These are phyloP conservation scores for Ferrisia virgata DNA, from an alignment of 2,888 invertebrate species.

Conservation along the genomic window DNA sequence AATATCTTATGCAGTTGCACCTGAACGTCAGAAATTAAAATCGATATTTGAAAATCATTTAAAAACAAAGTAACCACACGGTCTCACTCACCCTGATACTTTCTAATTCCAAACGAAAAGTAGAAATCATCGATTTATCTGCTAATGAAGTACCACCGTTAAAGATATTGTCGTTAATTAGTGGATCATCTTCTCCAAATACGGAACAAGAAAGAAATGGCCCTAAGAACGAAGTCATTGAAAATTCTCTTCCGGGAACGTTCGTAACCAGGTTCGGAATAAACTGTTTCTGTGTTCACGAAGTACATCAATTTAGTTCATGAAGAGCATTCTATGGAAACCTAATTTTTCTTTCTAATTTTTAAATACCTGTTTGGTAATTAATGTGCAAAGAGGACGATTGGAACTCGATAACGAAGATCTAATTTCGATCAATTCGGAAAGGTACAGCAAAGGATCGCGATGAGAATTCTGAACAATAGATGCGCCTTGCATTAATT, in stretches of 20 bases:
- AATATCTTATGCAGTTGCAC: conserved; percentile 75
- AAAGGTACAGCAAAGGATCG: conserved; percentile 68
- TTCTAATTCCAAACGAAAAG: conserved; percentile 76
- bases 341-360: not conserved
- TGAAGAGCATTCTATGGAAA: not conserved
- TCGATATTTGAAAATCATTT: not conserved
- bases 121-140: conserved; percentile 66
- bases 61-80: not conserved
- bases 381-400: conserved; percentile 74
- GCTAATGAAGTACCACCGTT: conserved; percentile 55
- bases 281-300: conserved; percentile 63
- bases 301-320: not conserved
- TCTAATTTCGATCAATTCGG: conserved; percentile 77
- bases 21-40: conserved; percentile 51
- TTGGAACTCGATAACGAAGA: conserved; percentile 60
- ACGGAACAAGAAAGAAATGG: conserved; percentile 89
- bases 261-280: conserved; percentile 69
- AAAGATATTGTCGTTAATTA: conserved; percentile 76
- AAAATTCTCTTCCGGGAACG: conserved; percentile 76
- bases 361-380: conserved; percentile 58
- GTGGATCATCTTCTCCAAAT: conserved; percentile 89
- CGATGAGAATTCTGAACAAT: conserved; percentile 67
- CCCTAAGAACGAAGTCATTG: conserved; percentile 80
- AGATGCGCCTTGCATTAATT: conserved; percentile 66
- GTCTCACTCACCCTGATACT: conserved; percentile 61